Evolutionary conservation across 2,113 vertebrate genomes (phyloP), one percentile per base, ranked within the genome.

Genomic region (Probosciger aterrimus): DNA sequence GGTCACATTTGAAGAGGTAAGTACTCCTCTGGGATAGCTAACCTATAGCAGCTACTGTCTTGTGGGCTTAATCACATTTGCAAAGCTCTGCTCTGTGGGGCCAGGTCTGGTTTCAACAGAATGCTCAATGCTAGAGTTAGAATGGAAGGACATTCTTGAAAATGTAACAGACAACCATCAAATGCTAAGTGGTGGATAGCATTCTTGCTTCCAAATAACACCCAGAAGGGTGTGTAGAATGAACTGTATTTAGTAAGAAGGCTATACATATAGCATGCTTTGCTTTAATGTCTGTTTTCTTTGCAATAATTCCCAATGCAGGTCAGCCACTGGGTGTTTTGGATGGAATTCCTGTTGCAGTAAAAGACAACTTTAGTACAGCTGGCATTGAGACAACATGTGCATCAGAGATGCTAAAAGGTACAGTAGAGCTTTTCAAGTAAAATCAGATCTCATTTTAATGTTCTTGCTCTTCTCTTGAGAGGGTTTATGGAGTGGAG

Each of bases 361-460:
- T 99, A 69, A 99, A 99, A 96, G 99, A 99, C 97, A 99, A 99
- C 96, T 99, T 99, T 88, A 99, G 98, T 97, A 99, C 99, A 5
- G 90, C 98, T 67, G 98, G 98, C 55, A 98, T 99, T 82, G 98
- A 98, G 96, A 99, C 99, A 75, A 99, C 99, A 23, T 99, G 99
- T 95, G 99, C 99, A 41, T 99, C 99, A 94, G 98, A 96, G 81
- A 99, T 99, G 99, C 98, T 99, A 37, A 98, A 98, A 99, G 99
- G 99, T 99, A 96, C 90, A 71, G 50, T 84, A 57, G 75, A 76
- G 27, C 63, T 79, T 90, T 75, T 74, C 30, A 92, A 44, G 33
- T 64, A 67, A 81, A 93, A 41, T 43, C 23, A 53, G n/a, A 39
- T 77, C 14, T 76, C 14, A 11, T 44, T 74, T 93, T 15, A 33